Conservation (phyloP, 2,888 invertebrate species). For the Drosophila melanocephala region DNA sequence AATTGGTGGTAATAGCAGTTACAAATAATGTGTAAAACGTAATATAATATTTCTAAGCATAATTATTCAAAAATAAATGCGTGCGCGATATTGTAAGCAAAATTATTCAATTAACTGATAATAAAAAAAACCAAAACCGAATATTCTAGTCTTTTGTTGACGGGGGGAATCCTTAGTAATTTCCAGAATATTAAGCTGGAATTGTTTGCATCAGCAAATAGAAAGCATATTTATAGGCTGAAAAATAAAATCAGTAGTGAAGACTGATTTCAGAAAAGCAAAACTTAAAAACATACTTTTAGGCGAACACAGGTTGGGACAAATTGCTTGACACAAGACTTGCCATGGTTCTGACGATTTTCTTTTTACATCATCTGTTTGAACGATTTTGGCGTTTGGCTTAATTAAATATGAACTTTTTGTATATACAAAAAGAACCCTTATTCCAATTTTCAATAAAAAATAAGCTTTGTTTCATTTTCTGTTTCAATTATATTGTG, state of each 20-base stretch:
- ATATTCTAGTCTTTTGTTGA: background rate
- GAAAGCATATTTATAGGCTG: background rate
- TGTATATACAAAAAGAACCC: background rate
- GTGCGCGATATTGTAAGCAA: slow-evolving; percentile 64
- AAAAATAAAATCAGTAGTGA: background rate
- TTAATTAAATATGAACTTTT: background rate
- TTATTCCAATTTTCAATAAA: background rate
- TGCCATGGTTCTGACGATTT: too few species aligned
- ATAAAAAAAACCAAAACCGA: slow-evolving; percentile 43
- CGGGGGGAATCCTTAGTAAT: background rate
- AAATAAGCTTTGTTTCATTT: background rate
- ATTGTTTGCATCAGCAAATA: background rate
- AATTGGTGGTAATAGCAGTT: slow-evolving; percentile 61
- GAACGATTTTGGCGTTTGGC: background rate
- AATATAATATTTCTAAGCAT: slow-evolving; percentile 52
- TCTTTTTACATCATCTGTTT: too few species aligned
- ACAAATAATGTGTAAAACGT: slow-evolving; percentile 43
- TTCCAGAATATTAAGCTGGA: background rate
- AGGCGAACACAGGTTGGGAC: background rate
- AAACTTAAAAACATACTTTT: background rate
- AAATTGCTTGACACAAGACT: background rate
- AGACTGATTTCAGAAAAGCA: background rate
- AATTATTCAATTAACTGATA: slow-evolving; percentile 73
- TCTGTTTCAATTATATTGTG: slow-evolving; percentile 4
- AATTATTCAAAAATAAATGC: slow-evolving; percentile 44